phyloP scores from a whole-genome alignment of 2,797 vertebrate species.

The Fringilla coelebs region DNA sequence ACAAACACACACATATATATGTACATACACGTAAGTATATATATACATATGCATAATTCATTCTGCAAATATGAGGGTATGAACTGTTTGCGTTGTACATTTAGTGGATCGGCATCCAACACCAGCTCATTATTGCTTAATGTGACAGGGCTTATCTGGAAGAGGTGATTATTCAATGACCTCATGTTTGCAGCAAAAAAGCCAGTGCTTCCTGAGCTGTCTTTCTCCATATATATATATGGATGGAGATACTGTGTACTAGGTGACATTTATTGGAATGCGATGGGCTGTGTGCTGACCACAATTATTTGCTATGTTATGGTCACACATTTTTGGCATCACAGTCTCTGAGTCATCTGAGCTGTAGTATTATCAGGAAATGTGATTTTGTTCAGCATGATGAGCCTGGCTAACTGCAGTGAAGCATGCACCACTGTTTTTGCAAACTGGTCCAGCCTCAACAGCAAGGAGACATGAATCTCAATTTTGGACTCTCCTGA shows the following conservation, averaged over 20 bases:
- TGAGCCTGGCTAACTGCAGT: background rate
- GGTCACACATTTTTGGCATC: background rate
- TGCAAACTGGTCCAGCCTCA: background rate
- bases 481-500: background rate
- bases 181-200: background rate
- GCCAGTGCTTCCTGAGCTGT: background rate
- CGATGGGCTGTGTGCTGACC: background rate
- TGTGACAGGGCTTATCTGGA: background rate
- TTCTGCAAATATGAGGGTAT: background rate
- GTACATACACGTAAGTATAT: rapidly evolving
- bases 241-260: background rate
- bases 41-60: background rate
- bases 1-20: too few species aligned
- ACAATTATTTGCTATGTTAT: background rate
- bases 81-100: background rate
- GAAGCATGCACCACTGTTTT: background rate
- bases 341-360: background rate
- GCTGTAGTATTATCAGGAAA: background rate
- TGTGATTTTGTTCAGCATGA: background rate
- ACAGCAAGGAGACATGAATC: background rate
- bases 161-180: background rate
- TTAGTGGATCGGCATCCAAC: background rate
- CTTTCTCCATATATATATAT: background rate
- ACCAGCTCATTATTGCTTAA: background rate
- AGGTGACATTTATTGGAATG: background rate